Percentiles rank a stretch among this genome's conserved stretches.
These are phyloP conservation scores for Laodelphax striatellus DNA, from an alignment of 1,140 invertebrate genomes.

Conservation along the genomic window DNA sequence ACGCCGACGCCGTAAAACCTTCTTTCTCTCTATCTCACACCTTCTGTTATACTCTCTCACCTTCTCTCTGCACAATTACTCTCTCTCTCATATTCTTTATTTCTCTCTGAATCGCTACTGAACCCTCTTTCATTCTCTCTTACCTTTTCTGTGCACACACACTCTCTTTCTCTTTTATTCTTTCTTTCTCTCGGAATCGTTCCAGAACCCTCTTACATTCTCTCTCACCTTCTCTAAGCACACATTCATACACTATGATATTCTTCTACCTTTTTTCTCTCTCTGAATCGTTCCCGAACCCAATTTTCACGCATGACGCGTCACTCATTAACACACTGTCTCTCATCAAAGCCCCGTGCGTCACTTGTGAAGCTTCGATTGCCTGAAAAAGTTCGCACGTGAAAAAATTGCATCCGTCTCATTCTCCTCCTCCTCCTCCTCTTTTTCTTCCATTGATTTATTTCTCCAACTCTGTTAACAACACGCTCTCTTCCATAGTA, in stretches of 20 bases:
- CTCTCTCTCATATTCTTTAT: neutral
- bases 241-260: too few species aligned
- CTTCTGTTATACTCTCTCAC: too few species aligned
- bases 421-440: too few species aligned
- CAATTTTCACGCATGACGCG: constrained; percentile 5
- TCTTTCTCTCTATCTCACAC: neutral
- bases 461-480: too few species aligned
- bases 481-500: too few species aligned
- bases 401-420: too few species aligned
- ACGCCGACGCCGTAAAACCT: neutral
- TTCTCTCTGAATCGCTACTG: too few species aligned
- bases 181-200: neutral
- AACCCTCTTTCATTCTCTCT: neutral
- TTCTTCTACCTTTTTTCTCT: neutral
- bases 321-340: constrained; percentile 7
- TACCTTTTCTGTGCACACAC: neutral
- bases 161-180: neutral
- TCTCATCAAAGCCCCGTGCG: neutral
- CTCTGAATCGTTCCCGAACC: too few species aligned
- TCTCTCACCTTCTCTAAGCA: constrained; percentile 9
- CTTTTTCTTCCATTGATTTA: too few species aligned
- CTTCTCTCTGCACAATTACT: neutral
- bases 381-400: too few species aligned
- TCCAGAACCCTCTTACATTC: too few species aligned
- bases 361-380: too few species aligned